These are phyloP conservation scores for Brachyopa scutellaris DNA, from an alignment of 2,888 invertebrate genomes.

Conservation along the genomic window DNA sequence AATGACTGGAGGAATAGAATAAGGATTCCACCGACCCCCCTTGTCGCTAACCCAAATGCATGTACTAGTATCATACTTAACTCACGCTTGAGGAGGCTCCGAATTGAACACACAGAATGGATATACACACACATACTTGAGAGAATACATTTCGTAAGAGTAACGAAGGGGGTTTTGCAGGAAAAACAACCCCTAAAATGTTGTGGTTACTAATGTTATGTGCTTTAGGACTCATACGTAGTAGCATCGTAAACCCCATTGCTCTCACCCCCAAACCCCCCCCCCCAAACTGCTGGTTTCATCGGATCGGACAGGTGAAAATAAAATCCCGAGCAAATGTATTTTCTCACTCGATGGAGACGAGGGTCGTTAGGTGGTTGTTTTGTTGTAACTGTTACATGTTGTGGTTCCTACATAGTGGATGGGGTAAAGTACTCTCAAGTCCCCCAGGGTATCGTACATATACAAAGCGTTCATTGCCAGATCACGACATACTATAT, in stretches of 20 bases:
- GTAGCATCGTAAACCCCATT: not conserved
- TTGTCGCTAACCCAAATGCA: not conserved
- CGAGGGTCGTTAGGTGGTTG: slow-evolving; percentile 29
- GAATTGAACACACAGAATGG: slow-evolving; percentile 22
- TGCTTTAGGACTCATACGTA: slow-evolving; percentile 29
- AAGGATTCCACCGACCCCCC: not conserved
- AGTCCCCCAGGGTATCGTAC: slow-evolving; percentile 33
- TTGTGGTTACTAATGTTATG: slow-evolving; percentile 45
- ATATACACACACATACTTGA: not conserved
- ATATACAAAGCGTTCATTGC: slow-evolving; percentile 6
- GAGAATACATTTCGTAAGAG: slow-evolving; percentile 7
- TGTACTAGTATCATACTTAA: not conserved
- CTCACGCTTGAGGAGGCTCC: slow-evolving; percentile 25
- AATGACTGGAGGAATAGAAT: slow-evolving; percentile 39
- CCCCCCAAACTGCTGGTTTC: slow-evolving; percentile 1
- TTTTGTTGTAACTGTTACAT: slow-evolving; percentile 34
- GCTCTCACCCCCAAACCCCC: not conserved
- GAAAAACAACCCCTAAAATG: slow-evolving; percentile 16
- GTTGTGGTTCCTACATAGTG: slow-evolving; percentile 31
- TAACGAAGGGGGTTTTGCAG: slow-evolving; percentile 7
- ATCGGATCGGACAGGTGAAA: slow-evolving; percentile 63
- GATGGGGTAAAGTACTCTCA: slow-evolving; percentile 31
- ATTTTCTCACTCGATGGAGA: slow-evolving; percentile 45
- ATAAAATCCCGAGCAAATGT: slow-evolving; percentile 59
- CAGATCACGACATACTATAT: slow-evolving; percentile 20